phyloP scores from a whole-genome alignment of 2,797 vertebrate genomes.

The Siniperca scherzeri region DNA sequence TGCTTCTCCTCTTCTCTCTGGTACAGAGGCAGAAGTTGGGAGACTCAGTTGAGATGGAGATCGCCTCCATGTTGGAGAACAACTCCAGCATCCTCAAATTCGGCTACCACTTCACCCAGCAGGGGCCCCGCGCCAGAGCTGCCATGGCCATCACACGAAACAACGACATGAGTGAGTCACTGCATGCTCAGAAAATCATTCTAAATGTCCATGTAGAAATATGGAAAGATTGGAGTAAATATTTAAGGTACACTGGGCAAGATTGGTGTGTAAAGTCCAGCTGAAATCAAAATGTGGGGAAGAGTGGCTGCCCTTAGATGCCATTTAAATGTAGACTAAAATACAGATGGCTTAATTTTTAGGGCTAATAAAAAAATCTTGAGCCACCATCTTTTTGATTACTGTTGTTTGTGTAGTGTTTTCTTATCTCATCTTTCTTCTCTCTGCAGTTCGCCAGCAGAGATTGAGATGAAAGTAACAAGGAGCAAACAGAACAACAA shows the following conservation, averaged over 20 bases:
- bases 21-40: slow-evolving; percentile 92
- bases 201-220: background rate
- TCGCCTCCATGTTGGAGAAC: slow-evolving; percentile 95
- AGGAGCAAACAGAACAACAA: slow-evolving; percentile 20
- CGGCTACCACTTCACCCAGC: slow-evolving; percentile 96
- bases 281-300: background rate
- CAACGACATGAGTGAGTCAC: slow-evolving; percentile 92
- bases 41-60: slow-evolving; percentile 96
- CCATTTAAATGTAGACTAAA: background rate
- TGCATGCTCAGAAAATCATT: background rate
- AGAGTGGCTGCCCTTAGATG: too few species aligned
- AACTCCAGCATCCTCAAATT: slow-evolving; percentile 93
- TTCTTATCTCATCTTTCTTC: slow-evolving; percentile 13
- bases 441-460: slow-evolving; percentile 86
- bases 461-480: slow-evolving; percentile 82
- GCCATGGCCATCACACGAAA: slow-evolving; percentile 94
- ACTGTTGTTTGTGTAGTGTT: background rate
- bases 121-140: slow-evolving; percentile 93
- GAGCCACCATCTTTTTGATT: background rate
- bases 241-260: background rate
- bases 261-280: background rate
- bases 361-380: background rate
- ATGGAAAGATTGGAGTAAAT: background rate
- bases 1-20: background rate
- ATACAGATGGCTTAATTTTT: background rate